A percentile compares a stretch with the other conserved stretches of the same genome.
phyloP scores from a whole-genome alignment of 2,113 vertebrate genomes.

The Lamprologus tigripictilis region DNA sequence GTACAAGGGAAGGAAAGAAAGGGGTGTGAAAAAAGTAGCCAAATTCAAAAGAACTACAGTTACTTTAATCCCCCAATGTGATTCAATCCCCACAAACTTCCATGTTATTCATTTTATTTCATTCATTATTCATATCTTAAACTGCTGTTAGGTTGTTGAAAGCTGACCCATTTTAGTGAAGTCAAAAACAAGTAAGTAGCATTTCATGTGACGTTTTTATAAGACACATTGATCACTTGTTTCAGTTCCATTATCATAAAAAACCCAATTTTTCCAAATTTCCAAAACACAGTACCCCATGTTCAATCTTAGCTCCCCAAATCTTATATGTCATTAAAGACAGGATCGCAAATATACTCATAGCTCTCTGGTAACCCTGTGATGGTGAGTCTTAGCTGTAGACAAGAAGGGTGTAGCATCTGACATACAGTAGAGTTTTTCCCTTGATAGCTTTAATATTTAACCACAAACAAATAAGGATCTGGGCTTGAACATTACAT shows the following conservation, averaged over 20 bases:
- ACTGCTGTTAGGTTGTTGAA: neutral
- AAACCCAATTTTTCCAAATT: neutral
- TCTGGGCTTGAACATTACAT: neutral
- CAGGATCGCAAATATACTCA: neutral
- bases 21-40: neutral
- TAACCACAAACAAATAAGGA: neutral
- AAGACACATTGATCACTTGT: neutral
- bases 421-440: neutral
- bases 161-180: neutral
- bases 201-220: neutral
- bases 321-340: neutral
- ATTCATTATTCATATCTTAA: neutral
- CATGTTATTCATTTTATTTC: neutral
- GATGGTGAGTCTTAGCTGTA: neutral
- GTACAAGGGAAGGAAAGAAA: accelerated
- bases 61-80: accelerated
- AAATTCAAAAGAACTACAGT: neutral
- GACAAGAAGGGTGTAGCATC: neutral
- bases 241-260: neutral
- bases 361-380: neutral
- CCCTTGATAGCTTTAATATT: neutral
- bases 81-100: neutral
- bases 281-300: neutral
- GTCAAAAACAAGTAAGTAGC: neutral
- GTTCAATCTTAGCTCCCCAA: neutral